Evolutionary conservation across 2,888 invertebrate species (phyloP), one percentile per base, ranked within the genome.

Genomic region (Pinctada fucata): DNA sequence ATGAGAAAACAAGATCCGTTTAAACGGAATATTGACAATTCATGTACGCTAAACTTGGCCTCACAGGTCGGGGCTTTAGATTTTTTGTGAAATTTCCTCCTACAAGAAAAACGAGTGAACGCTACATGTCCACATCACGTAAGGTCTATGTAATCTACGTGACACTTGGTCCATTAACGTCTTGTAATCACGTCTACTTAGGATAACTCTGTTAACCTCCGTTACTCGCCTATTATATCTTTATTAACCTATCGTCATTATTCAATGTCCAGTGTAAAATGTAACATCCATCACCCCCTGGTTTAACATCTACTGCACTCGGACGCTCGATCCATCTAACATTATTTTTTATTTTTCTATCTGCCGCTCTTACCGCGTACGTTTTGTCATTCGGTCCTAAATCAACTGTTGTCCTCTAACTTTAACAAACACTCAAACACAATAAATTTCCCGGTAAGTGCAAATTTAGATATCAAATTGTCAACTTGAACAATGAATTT

Each of bases 1-100:
- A 58, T 58, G 58, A 58, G 58, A 58, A 58, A 58, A 58, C 58
- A 58, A 58, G 58, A 58, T 1, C 58, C 13, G 13, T 58, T 58
- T 58, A 10, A 58, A 58, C 58, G 58, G 58, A 58, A 58, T 58
- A 58, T 58, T 58, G 58, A 58, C 58, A 58, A 58, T 58, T 13
- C 58, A 58, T 58, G 58, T 58, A 58, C 58, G 58, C 6, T 58
- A 10, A 58, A 13, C 31, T 10, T 58, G 58, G 13, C 58, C 58
- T 58, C 58, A 58, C 58, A 58, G 13, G 58, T 13, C 13, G 58
- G 13, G 58, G 8, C 13, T 13, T 58, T 6, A 58, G 58, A 6
- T 58, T 13, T 58, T 6, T 58, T 13, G 6, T 58, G 13, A 58
- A 6, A 58, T 58, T 13, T 58, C 58, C 58, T 13, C 6, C 58